Evolutionary conservation across 2,888 invertebrate species (phyloP).

Genomic region (Podotricha telesiphe): DNA sequence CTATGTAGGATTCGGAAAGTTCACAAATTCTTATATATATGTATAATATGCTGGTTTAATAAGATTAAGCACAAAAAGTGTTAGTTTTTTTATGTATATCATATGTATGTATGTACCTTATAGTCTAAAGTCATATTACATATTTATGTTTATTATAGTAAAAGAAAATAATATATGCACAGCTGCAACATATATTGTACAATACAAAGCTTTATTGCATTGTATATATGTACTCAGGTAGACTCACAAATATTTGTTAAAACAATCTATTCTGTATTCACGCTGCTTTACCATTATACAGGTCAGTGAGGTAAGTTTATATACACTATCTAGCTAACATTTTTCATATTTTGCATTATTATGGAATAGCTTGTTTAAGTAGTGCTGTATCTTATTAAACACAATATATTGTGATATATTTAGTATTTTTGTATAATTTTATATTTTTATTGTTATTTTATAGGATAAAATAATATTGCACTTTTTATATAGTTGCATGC

Average conservation of each 20-base stretch:
- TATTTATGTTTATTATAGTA: slow-evolving; percentile 7
- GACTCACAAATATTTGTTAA: slow-evolving; percentile 19
- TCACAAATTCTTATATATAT: too few relatives aligned
- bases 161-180: slow-evolving; percentile 3
- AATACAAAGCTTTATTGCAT: slow-evolving; percentile 6
- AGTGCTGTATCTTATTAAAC: neutral
- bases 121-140: neutral
- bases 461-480: too few relatives aligned
- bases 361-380: neutral
- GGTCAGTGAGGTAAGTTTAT: slow-evolving; percentile 74
- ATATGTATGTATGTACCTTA: neutral
- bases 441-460: neutral
- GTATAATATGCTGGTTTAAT: too few relatives aligned
- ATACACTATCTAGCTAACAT: neutral
- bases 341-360: neutral
- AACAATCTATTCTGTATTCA: slow-evolving; percentile 58
- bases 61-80: too few relatives aligned
- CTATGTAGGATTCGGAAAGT: too few relatives aligned
- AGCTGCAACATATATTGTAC: slow-evolving; percentile 1
- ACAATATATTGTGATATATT: neutral
- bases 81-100: neutral
- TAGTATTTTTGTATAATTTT: neutral
- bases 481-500: neutral
- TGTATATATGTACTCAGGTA: slow-evolving; percentile 13
- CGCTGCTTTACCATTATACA: slow-evolving; percentile 68